Base-by-base conservation (phyloP, 2,797 vertebrate genomes). In the Lagorchestes hirsutus region DNA sequence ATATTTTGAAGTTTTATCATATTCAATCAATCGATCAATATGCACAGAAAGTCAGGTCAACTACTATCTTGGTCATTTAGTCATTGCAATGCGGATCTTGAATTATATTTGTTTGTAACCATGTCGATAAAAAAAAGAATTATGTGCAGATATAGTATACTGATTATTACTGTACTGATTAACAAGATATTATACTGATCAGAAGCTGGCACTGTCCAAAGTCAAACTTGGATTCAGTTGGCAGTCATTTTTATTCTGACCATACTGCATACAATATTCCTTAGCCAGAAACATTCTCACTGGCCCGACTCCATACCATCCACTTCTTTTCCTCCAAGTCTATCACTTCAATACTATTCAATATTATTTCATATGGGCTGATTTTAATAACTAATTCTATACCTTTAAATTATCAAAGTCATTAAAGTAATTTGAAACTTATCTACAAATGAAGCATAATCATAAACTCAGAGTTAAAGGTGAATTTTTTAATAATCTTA, bases 51-150 rank as follows among this genome's bases (percentile, higher is more conserved):
- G 4, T 55, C 11, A 27, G 87, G 50, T 50, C 74, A 93, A 46
- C n/a, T 1, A 12, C 0, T 4, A 22, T 34, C 1, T 29, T 16
- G 10, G 22, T 91, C 58, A n/a, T 94, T 93, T 31, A 94, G 1
- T 0, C n/a, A 90, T 55, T 0, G 0, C 55, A 54, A 87, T 16
- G 24, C 22, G 54, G 55, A 24, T 94, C 93, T 94, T 92, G 92
- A 92, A 90, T 93, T 58, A 74, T 93, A 91, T 54, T 54, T 29
- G 55, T 92, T 95, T 34, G 40, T 90, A 90, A 93, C 90, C 24
- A 29, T 54, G 50, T 90, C 93, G 56, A 0, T 62, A 91, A 90
- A 55, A 52, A 46, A 74, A 10, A 94, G 9, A 91, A 59, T 5
- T 27, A 56, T 31, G 31, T 27, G 6, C 34, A 18, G 54, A 55